phyloP scores from a whole-genome alignment of 2,113 vertebrate genomes.

The Ictalurus punctatus region DNA sequence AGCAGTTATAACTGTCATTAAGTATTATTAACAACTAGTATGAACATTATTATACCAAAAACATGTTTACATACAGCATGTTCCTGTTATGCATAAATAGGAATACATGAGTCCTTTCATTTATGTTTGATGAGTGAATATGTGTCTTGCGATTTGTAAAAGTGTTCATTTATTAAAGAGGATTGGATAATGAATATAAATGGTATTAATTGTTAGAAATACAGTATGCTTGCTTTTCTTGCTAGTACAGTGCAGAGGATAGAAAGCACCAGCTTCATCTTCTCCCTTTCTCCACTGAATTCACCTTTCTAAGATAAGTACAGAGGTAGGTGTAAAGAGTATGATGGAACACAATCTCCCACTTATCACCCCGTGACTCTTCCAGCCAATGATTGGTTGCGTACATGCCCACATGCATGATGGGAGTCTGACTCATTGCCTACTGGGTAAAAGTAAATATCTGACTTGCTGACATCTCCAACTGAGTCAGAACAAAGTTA shows the following conservation, averaged over 20 bases:
- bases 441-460: slow-evolving; percentile 16
- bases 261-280: not conserved
- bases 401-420: slow-evolving; percentile 49
- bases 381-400: slow-evolving; percentile 24
- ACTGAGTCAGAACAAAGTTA: slow-evolving; percentile 23
- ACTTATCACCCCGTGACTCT: slow-evolving; percentile 39
- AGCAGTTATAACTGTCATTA: not conserved
- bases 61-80: not conserved
- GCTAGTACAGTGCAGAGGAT: not conserved
- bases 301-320: slow-evolving; percentile 6
- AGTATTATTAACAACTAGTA: not conserved
- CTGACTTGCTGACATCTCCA: slow-evolving; percentile 24
- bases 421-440: slow-evolving; percentile 43
- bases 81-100: not conserved
- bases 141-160: not conserved
- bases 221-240: not conserved
- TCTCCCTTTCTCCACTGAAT: not conserved
- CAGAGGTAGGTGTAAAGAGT: slow-evolving; percentile 28
- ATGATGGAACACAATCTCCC: slow-evolving; percentile 34
- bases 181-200: not conserved
- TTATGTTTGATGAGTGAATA: not conserved
- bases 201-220: not conserved
- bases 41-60: not conserved
- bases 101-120: not conserved
- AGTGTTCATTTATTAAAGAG: not conserved